Evolutionary conservation across 2,888 invertebrate species (phyloP), one percentile per base, ranked within the genome.

Genomic region (Lottia gigantea): DNA sequence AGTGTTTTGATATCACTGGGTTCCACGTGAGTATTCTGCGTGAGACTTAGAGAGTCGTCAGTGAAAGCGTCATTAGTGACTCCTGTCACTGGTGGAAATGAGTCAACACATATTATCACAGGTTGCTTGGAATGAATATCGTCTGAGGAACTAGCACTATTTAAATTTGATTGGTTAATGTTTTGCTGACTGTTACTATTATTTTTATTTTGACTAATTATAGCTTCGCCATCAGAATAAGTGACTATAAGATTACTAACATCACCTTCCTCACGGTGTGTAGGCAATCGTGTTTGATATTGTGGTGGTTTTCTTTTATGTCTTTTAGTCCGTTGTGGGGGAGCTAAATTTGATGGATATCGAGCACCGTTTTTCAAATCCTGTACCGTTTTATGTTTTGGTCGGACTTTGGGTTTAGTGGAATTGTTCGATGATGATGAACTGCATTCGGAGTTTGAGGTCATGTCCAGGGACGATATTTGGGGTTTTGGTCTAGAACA

Each of bases 401-500:
- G 55, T 55, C 55, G 19, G 23, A 12, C 12, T 19, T 55, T 55
- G n/a, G 55, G 55, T 55, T 23, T 55, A 19, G 19, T 55, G 14
- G 55, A 55, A 55, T 55, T 19, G 23, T 19, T 55, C 19, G 55
- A 55, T 55, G 55, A 55, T 55, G 55, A 55, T 23, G 55, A 55
- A 23, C 55, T 23, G 11, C 8, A 23, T 55, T 55, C 19, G 23
- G 19, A 23, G 55, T 19, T 14, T 55, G 55, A 15, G 11, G 11
- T 19, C 11, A 23, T 23, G 8, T 55, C 55, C 12, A 55, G 55
- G 19, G 55, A 19, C 23, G 23, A 19, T 23, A 55, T 23, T 14
- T 55, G 55, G 3, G 55, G 55, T 23, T 75, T 73, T 65, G 62
- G 68, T 64, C 72, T 67, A 26, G 71, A 66, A 71, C 76, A 83